Percentiles rank a stretch among this genome's conserved stretches.
Evolutionary conservation across 2,888 invertebrate species (phyloP).

Genomic region (Folsomia candida): DNA sequence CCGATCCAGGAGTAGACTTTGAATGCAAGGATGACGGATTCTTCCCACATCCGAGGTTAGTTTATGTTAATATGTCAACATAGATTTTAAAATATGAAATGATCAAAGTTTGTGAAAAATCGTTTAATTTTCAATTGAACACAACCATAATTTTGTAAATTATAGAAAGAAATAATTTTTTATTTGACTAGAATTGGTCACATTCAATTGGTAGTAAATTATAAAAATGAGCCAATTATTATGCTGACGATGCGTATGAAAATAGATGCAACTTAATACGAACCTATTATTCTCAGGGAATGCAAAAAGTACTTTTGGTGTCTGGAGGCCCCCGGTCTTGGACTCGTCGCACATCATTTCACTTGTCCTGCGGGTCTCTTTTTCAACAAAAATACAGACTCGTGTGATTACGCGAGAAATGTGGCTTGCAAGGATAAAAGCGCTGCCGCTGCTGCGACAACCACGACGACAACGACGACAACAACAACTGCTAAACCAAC

Average conservation of each 20-base stretch:
- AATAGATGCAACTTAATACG: no score
- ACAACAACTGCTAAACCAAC: conserved; percentile 55
- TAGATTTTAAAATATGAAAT: neutral
- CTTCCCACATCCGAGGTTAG: conserved; percentile 75
- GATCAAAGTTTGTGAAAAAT: neutral
- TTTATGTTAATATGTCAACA: no score
- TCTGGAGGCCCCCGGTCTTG: conserved; percentile 81
- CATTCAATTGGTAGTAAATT: neutral
- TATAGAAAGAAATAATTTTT: no score
- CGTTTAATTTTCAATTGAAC: neutral
- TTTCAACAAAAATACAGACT: conserved; percentile 87
- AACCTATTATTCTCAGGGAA: neutral
- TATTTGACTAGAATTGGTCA: no score
- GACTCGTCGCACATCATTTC: conserved; percentile 87
- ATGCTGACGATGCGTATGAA: no score
- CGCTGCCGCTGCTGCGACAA: conserved; percentile 51
- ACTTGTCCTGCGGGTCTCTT: conserved; percentile 88
- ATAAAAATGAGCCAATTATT: neutral
- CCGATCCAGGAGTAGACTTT: conserved; percentile 61
- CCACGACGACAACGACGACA: conserved; percentile 57
- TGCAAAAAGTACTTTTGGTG: conserved; percentile 88
- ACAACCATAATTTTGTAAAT: no score
- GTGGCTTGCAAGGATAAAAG: conserved; percentile 58
- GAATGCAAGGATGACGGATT: conserved; percentile 91
- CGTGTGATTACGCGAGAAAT: conserved; percentile 87